Conservation (phyloP, 2,797 vertebrate species). For the Helicolenus hilgendorfi region DNA sequence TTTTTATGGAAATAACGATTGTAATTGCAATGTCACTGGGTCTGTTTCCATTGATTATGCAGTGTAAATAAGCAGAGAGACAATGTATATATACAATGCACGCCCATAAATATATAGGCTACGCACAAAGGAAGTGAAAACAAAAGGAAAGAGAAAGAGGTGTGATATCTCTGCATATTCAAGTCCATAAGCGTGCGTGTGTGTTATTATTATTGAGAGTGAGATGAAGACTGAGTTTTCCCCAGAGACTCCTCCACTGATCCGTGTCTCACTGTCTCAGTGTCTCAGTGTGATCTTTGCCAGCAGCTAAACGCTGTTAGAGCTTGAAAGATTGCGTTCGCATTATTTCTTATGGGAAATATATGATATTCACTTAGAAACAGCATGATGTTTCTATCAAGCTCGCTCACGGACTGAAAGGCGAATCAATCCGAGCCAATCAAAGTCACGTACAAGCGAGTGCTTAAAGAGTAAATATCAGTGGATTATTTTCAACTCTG, state of each 20-base stretch:
- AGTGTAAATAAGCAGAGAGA: conserved; percentile 63
- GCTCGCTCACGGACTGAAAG: conserved; percentile 12
- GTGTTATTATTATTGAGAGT: conserved; percentile 66
- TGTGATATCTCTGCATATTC: conserved; percentile 6
- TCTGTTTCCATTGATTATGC: conserved; percentile 74
- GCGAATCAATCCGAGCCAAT: conserved; percentile 39
- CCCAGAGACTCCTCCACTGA: conserved; percentile 71
- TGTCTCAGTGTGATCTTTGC: conserved; percentile 74
- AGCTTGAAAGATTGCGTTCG: conserved; percentile 50
- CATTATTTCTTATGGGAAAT: conserved; percentile 70
- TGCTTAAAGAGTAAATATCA: conserved; percentile 34
- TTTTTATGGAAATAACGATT: conserved; percentile 84
- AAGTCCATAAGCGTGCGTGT: conserved; percentile 34
- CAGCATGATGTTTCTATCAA: conserved; percentile 43
- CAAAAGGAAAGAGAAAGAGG: background rate
- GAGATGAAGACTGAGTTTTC: conserved; percentile 65
- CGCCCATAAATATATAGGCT: background rate
- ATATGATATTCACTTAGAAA: conserved; percentile 59
- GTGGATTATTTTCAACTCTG: conserved; percentile 20
- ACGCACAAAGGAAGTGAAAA: background rate
- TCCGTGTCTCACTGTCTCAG: conserved; percentile 62
- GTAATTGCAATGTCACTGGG: conserved; percentile 65
- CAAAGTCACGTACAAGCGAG: background rate
- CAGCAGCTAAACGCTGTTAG: conserved; percentile 69
- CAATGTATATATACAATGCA: conserved; percentile 1